Conservation (phyloP, 2,888 invertebrate species). For the Poecilobothrus nobilitatus region DNA sequence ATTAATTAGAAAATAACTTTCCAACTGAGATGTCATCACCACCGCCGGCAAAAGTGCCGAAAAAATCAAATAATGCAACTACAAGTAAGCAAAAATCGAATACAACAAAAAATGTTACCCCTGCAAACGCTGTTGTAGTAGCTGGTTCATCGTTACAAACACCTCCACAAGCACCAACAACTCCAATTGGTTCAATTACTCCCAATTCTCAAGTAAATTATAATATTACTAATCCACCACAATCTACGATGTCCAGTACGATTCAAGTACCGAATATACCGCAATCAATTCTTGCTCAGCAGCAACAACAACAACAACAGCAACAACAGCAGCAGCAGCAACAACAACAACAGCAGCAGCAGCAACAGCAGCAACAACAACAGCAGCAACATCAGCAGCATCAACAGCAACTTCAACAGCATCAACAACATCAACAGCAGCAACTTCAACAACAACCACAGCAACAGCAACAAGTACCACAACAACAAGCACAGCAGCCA, state of each 20-base stretch:
- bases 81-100: slow-evolving; percentile 33
- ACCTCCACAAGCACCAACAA: slow-evolving; percentile 10
- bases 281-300: slow-evolving; percentile 16
- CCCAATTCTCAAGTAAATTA: background rate
- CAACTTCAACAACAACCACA: slow-evolving; percentile 17
- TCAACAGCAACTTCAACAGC: slow-evolving; percentile 21
- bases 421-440: slow-evolving; percentile 14
- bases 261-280: slow-evolving; percentile 31
- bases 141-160: background rate
- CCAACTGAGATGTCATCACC: slow-evolving; percentile 39
- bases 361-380: slow-evolving; percentile 28
- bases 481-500: slow-evolving; percentile 13
- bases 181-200: background rate
- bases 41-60: slow-evolving; percentile 39
- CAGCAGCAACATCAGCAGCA: slow-evolving; percentile 30
- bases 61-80: slow-evolving; percentile 32
- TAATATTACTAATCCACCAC: slow-evolving; percentile 34
- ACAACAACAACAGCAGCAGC: slow-evolving; percentile 34
- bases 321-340: slow-evolving; percentile 36
- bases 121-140: slow-evolving; percentile 26
- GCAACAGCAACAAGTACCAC: slow-evolving; percentile 31
- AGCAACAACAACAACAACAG: slow-evolving; percentile 29
- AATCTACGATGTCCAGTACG: slow-evolving; percentile 39
- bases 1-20: slow-evolving; percentile 30
- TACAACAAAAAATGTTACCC: slow-evolving; percentile 20